phyloP scores from a whole-genome alignment of 2,888 invertebrate species.

The Atherix ibis region DNA sequence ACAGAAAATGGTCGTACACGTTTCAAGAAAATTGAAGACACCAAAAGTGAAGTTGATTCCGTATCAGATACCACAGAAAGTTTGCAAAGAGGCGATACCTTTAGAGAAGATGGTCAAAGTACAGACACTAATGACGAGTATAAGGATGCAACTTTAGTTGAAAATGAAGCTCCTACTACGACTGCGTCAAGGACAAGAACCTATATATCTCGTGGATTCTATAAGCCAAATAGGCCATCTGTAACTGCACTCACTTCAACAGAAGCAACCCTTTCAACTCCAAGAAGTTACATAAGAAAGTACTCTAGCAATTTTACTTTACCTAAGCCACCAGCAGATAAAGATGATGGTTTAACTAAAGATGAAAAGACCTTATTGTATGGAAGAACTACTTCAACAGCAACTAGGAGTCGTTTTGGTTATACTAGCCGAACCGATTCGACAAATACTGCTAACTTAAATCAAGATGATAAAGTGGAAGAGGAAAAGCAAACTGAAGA shows the following conservation, averaged over 20 bases:
- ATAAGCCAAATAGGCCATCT: slow-evolving; percentile 18
- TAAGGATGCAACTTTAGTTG: no score
- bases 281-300: slow-evolving; percentile 14
- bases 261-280: slow-evolving; percentile 9
- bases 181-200: slow-evolving; percentile 11
- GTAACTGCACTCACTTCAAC: slow-evolving; percentile 13
- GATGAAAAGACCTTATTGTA: no score
- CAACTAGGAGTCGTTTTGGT: not conserved
- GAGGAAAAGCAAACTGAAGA: slow-evolving; percentile 1
- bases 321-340: slow-evolving; percentile 8
- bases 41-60: no score
- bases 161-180: slow-evolving; percentile 1
- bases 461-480: slow-evolving; percentile 7
- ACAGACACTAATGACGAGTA: no score
- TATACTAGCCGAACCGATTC: not conserved
- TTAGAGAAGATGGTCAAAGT: no score
- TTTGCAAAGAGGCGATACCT: no score
- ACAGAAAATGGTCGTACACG: not conserved
- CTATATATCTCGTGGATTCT: slow-evolving; percentile 8
- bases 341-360: no score
- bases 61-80: no score
- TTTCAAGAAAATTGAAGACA: no score
- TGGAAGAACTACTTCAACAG: not conserved
- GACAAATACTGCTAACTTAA: not conserved
- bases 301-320: slow-evolving; percentile 12